Conservation (phyloP, 1,140 invertebrate species). For the Drosophila sturtevanti region DNA sequence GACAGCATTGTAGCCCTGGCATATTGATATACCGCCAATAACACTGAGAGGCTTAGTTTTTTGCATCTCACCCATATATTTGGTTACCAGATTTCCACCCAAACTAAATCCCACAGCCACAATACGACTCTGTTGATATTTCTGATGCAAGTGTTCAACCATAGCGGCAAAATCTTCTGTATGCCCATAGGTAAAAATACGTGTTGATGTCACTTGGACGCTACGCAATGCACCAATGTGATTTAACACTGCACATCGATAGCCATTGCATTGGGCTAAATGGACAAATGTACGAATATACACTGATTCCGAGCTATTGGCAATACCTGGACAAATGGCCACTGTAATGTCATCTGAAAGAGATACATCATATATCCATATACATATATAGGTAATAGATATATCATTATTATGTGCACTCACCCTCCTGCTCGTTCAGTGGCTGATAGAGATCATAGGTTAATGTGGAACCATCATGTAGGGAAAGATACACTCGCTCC, state of each 20-base stretch:
- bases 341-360: constrained; percentile 93
- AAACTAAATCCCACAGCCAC: constrained; percentile 95
- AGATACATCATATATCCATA: too few relatives aligned
- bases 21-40: constrained; percentile 94
- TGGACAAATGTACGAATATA: constrained; percentile 96
- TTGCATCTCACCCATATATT: constrained; percentile 92
- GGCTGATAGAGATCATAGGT: constrained; percentile 97
- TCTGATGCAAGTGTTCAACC: constrained; percentile 88
- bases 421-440: constrained; percentile 87
- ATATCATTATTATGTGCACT: constrained; percentile 12
- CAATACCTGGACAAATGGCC: constrained; percentile 95
- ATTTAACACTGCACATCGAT: constrained; percentile 95
- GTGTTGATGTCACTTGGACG: constrained; percentile 92
- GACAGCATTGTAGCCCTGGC: constrained; percentile 95
- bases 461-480: constrained; percentile 92
- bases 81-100: constrained; percentile 94
- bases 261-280: constrained; percentile 94
- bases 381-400: constrained; percentile 2
- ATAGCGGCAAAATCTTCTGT: constrained; percentile 93
- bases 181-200: constrained; percentile 95
- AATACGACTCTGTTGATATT: constrained; percentile 90
- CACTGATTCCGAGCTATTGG: constrained; percentile 95
- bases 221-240: constrained; percentile 94
- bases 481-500: constrained; percentile 88
- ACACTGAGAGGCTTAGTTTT: constrained; percentile 87